Base-by-base conservation (phyloP, 2,888 invertebrate species). In the Tipula unca region DNA sequence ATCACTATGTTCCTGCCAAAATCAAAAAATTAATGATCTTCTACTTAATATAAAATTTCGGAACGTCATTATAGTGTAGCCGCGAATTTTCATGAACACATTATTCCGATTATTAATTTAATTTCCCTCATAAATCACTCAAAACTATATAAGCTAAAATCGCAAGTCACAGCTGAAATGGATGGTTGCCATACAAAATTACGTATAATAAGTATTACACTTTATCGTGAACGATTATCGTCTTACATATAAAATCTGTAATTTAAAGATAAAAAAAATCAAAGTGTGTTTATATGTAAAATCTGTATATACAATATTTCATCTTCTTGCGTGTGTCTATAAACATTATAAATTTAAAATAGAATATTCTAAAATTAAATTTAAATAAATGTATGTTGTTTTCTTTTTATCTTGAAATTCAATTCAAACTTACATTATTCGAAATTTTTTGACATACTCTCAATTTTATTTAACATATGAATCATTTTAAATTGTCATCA, bases 371-470 rank as follows among this genome's bases (percentile, higher is more conserved):
- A 69, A 69, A 69, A 69, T 69, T 69, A 69, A 25, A 69, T 69
- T 69, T 69, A 69, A 69, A 69, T 69, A n/a, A 13, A 69, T 69
- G n/a, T n/a, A n/a, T n/a, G n/a, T n/a, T n/a, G n/a, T n/a, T n/a
- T n/a, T n/a, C n/a, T n/a, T n/a, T 69, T 69, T 69, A 69, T 69
- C 69, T 69, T 13, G 69, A 69, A 69, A 69, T 69, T 69, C 69
- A 69, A 69, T 69, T 69, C 69, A 69, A 17, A 54, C 48, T 17
- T 54, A 20, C 8, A 2, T 17, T 48, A 69, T 20, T 10, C 69
- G 69, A n/a, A 69, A 69, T 69, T 69, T 69, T 69, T 69, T 69
- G 69, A 69, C 69, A 69, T 69, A 69, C 69, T 69, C 69, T 69
- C 69, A 69, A 69, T 69, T 69, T 69, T 48, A 5, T 69, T 69